Evolutionary conservation across 2,113 vertebrate species (phyloP).

Genomic region (Zapus hudsonius): DNA sequence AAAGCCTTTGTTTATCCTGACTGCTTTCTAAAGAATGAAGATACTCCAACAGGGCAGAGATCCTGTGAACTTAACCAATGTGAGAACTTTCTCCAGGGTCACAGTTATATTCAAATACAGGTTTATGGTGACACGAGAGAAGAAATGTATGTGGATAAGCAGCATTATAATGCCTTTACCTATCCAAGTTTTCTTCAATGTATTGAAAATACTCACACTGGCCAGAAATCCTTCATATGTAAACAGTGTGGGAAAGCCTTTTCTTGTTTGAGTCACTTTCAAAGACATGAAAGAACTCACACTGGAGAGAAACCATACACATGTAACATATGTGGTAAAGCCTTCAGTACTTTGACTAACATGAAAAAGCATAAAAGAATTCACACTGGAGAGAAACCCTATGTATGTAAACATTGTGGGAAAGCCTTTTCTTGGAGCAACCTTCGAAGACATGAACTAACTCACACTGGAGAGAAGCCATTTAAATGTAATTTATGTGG

Average conservation of each 20-base stretch:
- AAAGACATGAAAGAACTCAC: constrained; percentile 14
- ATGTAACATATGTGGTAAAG: background rate
- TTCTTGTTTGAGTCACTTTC: background rate
- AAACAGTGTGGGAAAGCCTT: constrained; percentile 13
- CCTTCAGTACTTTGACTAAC: background rate
- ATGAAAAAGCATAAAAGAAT: constrained; percentile 12
- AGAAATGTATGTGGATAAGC: background rate
- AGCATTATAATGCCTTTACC: background rate
- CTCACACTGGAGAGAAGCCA: background rate
- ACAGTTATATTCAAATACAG: background rate
- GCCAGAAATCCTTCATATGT: background rate
- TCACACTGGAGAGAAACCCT: constrained; percentile 32
- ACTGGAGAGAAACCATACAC: background rate
- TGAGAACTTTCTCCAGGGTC: background rate
- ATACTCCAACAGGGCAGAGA: background rate
- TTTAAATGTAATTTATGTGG: constrained; percentile 1
- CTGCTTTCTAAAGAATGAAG: background rate
- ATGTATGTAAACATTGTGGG: constrained; percentile 21
- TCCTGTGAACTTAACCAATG: background rate
- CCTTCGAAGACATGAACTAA: background rate
- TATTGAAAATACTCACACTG: background rate
- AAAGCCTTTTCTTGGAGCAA: constrained; percentile 15
- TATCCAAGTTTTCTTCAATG: background rate
- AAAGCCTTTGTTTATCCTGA: background rate
- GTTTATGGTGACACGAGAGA: background rate